Evolutionary conservation across 2,888 invertebrate species (phyloP), one percentile per base, ranked within the genome.

Genomic region (Eupithecia insigniata): DNA sequence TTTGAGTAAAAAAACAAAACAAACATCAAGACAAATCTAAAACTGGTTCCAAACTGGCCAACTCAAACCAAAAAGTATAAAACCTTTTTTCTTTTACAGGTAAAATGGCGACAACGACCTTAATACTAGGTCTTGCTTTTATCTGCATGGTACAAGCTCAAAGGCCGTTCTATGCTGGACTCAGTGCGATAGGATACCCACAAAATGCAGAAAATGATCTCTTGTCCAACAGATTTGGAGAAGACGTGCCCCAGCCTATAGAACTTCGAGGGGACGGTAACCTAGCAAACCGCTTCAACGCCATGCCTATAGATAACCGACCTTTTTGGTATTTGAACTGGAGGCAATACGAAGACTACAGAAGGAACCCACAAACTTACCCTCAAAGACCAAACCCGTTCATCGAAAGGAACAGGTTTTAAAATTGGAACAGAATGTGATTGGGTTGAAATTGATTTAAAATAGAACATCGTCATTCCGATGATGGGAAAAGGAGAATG

Each of bases 291-390:
- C 88, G 95, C 72, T 85, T 96, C 10, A 95, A 94, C 76, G 85
- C 90, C 22, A 91, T 96, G 92, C 96, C 96, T 0, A 83, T 90
- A 55, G 96, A 96, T 58, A 92, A 95, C 55, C 93, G 94, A 80
- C 96, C 96, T 0, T 96, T 96, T 85, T 96, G 96, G 96, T 95
- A 95, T 71, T 76, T 96, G 28, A 97, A 97, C 83, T 95, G 95
- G 80, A 91, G 94, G 67, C 95, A 95, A 1, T 96, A 96, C 62
- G 95, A 96, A 76, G 92, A 89, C 0, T 88, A 95, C 8, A 92
- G 95, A 39, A 87, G 85, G 36, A 80, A 84, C 1, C 89, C 90
- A 0, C 86, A 90, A 69, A 87, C 85, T n/a, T 92, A 87, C 76
- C 88, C 88, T 2, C 84, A 82, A 67, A 88, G 86, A 60, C 85